Evolutionary conservation across 2,797 vertebrate genomes (phyloP), one percentile per base, ranked within the genome.

Genomic region (Choloepus didactylus): DNA sequence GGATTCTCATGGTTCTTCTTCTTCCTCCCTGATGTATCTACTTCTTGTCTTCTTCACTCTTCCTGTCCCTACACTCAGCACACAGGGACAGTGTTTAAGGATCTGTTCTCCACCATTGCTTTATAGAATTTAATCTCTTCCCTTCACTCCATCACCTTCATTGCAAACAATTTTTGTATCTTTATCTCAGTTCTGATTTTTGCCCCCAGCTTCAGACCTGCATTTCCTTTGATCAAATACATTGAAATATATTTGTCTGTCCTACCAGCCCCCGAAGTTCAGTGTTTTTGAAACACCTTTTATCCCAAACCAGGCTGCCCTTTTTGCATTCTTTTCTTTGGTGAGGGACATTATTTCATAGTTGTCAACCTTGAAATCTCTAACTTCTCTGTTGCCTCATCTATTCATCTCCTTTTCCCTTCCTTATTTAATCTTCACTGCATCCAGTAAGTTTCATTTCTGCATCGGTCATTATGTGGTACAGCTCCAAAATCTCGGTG

Each of bases 271-370:
- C 25, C 44, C 75, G 9, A 76, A 18, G 12, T 73, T 83, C 60
- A 60, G 59, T 62, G 19, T 46, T n/a, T 85, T 0, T 94, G 59
- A 89, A 83, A 46, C 46, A n/a, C 87, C 6, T 85, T 85, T 87
- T 14, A 16, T 81, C 3, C 3, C 69, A 86, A 88, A 81, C 38
- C 38, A 85, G 38, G n/a, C 69, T 2, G 0, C 59, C 23, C 5
- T 87, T 89, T 86, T 67, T 59, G 31, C 4, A 38, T 87, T 93
- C 62, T 54, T 83, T 83, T 60, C 51, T 86, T 67, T 75, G 14
- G 49, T 10, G 44, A 75, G 49, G 76, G 73, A 4, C 10, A 10
- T 82, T 25, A 5, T 35, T 83, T 76, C 41, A 41, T 69, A 62
- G 76, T 41, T 3, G 19, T 25, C 10, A 9, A 31, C n/a, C 82